A percentile compares a stretch with the other conserved stretches of the same genome.
Conservation (phyloP, 2,888 invertebrate genomes). For the Lacanobia oleracea region DNA sequence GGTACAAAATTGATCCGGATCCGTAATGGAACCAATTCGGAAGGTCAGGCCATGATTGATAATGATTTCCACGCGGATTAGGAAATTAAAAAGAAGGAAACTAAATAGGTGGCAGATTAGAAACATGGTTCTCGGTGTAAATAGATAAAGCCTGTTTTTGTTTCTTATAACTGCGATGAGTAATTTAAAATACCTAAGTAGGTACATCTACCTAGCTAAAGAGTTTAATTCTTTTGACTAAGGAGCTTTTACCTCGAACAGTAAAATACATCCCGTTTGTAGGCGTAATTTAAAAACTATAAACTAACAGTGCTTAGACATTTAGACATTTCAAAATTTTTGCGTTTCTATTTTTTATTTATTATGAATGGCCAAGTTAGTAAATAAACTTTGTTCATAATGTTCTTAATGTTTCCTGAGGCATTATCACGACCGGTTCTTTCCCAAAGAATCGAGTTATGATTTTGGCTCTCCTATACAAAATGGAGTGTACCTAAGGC, state of each 20-base stretch:
- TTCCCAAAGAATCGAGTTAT: too few relatives aligned
- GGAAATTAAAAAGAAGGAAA: constrained; percentile 47
- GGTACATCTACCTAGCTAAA: neutral
- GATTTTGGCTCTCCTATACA: too few relatives aligned
- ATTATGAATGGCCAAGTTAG: too few relatives aligned
- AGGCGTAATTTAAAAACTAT: too few relatives aligned
- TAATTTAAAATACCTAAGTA: neutral
- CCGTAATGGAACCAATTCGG: constrained; percentile 59
- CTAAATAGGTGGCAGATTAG: constrained; percentile 25
- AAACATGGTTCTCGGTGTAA: constrained; percentile 34
- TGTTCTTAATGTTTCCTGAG: too few relatives aligned
- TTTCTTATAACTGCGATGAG: constrained; percentile 5
- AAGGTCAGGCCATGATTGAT: constrained; percentile 58
- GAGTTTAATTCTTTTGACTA: constrained; percentile 4
- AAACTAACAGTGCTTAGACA: too few relatives aligned
- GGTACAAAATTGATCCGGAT: constrained; percentile 51
- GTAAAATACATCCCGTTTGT: too few relatives aligned
- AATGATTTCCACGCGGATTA: constrained; percentile 57
- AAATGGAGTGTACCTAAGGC: neutral
- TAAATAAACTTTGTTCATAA: too few relatives aligned
- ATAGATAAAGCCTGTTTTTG: constrained; percentile 6
- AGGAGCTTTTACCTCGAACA: neutral
- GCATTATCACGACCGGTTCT: too few relatives aligned
- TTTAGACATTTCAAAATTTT: too few relatives aligned
- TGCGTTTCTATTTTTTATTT: too few relatives aligned